Evolutionary conservation across 2,113 vertebrate genomes (phyloP), one percentile per base, ranked within the genome.

Genomic region (Pitta sordida): DNA sequence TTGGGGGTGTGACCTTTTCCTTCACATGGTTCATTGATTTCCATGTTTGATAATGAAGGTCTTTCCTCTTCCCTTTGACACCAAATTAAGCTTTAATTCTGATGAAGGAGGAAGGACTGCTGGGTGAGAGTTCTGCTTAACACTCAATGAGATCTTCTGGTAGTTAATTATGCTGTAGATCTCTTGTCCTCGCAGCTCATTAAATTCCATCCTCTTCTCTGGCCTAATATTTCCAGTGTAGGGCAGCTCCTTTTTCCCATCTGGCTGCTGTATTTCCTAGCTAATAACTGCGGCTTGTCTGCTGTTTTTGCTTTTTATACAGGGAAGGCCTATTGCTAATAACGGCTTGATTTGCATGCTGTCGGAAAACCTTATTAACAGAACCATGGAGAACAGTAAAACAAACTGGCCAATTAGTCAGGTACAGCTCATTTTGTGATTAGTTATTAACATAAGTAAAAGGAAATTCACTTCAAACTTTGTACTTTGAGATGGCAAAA

Each of bases 1-100:
- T n/a, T 6, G 2, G 6, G 41, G 15, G 3, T 27, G 11, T 75
- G 85, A 90, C 70, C 64, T 68, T 90, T 88, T 74, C 67, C 69
- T 85, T 90, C 7, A 10, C 41, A 86, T 0, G 11, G 83, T 88
- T 95, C 82, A 80, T 56, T 88, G 92, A 92, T 92, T 95, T 93
- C 83, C 53, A 10, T 4, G 11, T 85, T 91, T 95, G 68, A 44
- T 83, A 76, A 68, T 59, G 49, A 83, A 90, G 52, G 67, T 55
- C 71, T 91, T 96, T 88, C 88, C 73, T 92, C 63, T 91, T 87
- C 74, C 94, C 92, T 95, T 91, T 85, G 94, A 96, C 96, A 94
- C 74, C 75, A 69, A 94, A 97, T 95, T 91, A 96, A 97, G 94
- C 69, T 96, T 96, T 95, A 95, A 96, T 94, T 96, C 85, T 80